A percentile compares a stretch with the other conserved stretches of the same genome.
These are phyloP conservation scores for Chelonoidis abingdonii DNA, from an alignment of 2,113 vertebrate species.

Conservation along the genomic window DNA sequence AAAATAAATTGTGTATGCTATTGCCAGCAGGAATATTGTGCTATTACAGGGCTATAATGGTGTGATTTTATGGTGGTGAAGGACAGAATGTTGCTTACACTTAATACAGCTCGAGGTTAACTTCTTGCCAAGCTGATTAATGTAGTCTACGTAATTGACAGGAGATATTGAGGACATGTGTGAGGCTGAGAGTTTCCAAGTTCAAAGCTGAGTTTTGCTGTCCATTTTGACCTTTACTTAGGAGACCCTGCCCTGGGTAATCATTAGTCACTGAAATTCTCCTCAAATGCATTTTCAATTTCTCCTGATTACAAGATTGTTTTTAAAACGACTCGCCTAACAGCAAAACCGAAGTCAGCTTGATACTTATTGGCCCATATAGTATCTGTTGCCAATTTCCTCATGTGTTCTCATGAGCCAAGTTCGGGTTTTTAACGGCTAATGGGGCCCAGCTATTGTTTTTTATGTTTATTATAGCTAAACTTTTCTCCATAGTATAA, in stretches of 20 bases:
- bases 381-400: neutral
- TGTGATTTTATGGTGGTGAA: neutral
- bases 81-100: neutral
- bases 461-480: neutral
- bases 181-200: neutral
- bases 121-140: neutral
- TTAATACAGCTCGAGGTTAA: neutral
- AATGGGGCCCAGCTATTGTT: neutral
- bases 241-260: neutral
- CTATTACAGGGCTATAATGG: neutral
- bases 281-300: neutral
- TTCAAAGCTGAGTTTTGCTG: neutral
- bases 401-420: neutral
- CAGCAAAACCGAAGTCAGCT: neutral
- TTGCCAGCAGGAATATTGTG: neutral
- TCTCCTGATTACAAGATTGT: neutral
- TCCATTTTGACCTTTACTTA: neutral
- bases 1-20: neutral
- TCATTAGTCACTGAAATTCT: neutral
- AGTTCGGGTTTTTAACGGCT: neutral
- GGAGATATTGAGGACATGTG: neutral
- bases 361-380: neutral
- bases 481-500: neutral
- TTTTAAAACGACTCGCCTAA: neutral
- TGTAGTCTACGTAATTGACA: constrained; percentile 25